Percentiles rank a stretch among this genome's conserved stretches.
Evolutionary conservation across 2,888 invertebrate genomes (phyloP).

Genomic region (Enchytraeus crypticus): DNA sequence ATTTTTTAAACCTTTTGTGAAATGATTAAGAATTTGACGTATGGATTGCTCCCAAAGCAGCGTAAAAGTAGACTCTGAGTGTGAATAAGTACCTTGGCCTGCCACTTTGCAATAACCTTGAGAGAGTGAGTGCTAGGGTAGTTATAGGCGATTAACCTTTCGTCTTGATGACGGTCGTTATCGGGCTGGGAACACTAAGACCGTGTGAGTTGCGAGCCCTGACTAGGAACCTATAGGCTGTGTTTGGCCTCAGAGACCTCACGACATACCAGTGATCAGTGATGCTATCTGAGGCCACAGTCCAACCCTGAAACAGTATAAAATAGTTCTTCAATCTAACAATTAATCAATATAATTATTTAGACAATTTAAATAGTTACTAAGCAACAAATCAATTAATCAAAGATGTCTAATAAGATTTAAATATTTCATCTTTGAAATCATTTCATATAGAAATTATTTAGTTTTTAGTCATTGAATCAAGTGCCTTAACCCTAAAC

Average conservation of each 20-base stretch:
- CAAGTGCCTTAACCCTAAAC: slow-evolving; percentile 53
- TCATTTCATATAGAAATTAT: no score
- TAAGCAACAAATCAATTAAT: no score
- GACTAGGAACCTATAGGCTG: slow-evolving; percentile 74
- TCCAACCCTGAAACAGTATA: slow-evolving; percentile 51
- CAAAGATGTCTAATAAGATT: no score
- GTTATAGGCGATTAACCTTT: slow-evolving; percentile 39
- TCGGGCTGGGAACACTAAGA: slow-evolving; percentile 67
- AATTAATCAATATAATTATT: slow-evolving; percentile 73
- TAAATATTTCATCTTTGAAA: no score
- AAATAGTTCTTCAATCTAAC: slow-evolving; percentile 65
- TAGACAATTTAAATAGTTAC: slow-evolving; percentile 64
- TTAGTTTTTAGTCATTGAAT: slow-evolving; percentile 60
- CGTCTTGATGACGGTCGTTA: slow-evolving; percentile 16
- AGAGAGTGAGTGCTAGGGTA: no score
- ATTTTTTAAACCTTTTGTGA: no score
- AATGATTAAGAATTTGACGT: no score
- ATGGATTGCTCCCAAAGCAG: no score
- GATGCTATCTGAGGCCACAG: slow-evolving; percentile 53
- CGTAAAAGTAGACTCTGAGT: no score
- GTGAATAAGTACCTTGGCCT: no score
- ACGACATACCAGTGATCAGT: slow-evolving; percentile 64
- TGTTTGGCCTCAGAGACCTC: slow-evolving; percentile 66
- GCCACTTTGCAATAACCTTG: no score
- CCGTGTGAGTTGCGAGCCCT: slow-evolving; percentile 76